Evolutionary conservation across 2,888 invertebrate species (phyloP).

Genomic region (Incurvaria masculella): DNA sequence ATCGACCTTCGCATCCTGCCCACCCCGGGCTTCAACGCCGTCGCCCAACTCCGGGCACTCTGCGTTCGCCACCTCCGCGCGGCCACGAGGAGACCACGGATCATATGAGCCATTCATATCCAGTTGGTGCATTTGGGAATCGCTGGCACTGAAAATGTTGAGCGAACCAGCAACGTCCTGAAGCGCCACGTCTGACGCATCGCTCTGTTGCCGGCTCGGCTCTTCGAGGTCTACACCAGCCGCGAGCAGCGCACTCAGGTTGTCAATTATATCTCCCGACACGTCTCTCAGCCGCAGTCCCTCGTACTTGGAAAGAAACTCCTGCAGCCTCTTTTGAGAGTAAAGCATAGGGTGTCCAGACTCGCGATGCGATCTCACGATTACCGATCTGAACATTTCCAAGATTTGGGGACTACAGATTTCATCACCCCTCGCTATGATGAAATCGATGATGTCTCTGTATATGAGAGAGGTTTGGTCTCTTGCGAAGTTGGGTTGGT

Average conservation of each 20-base stretch:
- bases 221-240: conserved; percentile 27
- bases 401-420: conserved; percentile 48
- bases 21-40: conserved; percentile 23
- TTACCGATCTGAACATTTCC: conserved; percentile 46
- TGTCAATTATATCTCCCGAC: conserved; percentile 40
- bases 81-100: conserved; percentile 46
- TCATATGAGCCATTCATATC: conserved; percentile 40
- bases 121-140: conserved; percentile 36
- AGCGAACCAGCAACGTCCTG: conserved; percentile 50
- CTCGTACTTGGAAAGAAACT: conserved; percentile 40
- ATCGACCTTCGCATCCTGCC: conserved; percentile 44
- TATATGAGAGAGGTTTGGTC: conserved; percentile 35
- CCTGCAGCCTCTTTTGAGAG: conserved; percentile 33
- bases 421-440: conserved; percentile 54
- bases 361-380: conserved; percentile 35
- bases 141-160: conserved; percentile 39
- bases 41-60: conserved; percentile 31
- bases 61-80: conserved; percentile 34
- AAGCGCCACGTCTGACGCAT: conserved; percentile 33
- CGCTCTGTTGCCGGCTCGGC: conserved; percentile 24
- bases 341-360: conserved; percentile 37
- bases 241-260: conserved; percentile 29
- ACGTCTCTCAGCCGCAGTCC: conserved; percentile 42
- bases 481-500: conserved; percentile 23
- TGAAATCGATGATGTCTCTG: conserved; percentile 47